Conservation (phyloP, 2,888 invertebrate genomes). For the Phalera bucephala region DNA sequence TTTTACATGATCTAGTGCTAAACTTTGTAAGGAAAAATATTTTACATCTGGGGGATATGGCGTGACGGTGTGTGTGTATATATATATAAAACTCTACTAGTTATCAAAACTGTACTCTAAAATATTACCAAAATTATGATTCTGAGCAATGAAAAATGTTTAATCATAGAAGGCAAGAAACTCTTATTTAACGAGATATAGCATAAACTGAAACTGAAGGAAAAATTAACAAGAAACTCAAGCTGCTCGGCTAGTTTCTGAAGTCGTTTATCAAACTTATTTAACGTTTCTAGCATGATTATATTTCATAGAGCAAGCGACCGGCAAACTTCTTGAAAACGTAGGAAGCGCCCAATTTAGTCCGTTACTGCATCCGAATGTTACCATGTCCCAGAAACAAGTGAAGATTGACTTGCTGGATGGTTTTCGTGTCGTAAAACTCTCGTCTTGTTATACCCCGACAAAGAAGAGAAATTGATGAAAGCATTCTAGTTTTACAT, state of each 20-base stretch:
- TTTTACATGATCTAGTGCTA: too few relatives aligned
- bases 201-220: constrained; percentile 19
- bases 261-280: constrained; percentile 39
- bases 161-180: constrained; percentile 3
- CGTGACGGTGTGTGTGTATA: too few relatives aligned
- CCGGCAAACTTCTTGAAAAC: constrained; percentile 50
- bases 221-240: constrained; percentile 28
- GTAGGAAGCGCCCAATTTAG: constrained; percentile 70
- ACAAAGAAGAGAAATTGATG: constrained; percentile 55
- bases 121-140: neutral
- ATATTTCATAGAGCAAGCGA: constrained; percentile 36
- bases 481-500: constrained; percentile 43
- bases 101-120: too few relatives aligned
- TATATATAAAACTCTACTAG: too few relatives aligned
- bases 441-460: constrained; percentile 63
- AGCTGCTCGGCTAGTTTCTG: constrained; percentile 31
- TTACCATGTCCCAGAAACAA: constrained; percentile 71
- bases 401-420: constrained; percentile 74
- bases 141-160: neutral
- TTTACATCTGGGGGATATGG: too few relatives aligned
- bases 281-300: constrained; percentile 48
- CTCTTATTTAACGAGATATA: constrained; percentile 24
- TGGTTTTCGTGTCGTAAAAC: constrained; percentile 65
- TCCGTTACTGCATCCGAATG: constrained; percentile 74
- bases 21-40: too few relatives aligned